Evolutionary conservation across 2,797 vertebrate genomes (phyloP).

Genomic region (Phylloscopus collybita): DNA sequence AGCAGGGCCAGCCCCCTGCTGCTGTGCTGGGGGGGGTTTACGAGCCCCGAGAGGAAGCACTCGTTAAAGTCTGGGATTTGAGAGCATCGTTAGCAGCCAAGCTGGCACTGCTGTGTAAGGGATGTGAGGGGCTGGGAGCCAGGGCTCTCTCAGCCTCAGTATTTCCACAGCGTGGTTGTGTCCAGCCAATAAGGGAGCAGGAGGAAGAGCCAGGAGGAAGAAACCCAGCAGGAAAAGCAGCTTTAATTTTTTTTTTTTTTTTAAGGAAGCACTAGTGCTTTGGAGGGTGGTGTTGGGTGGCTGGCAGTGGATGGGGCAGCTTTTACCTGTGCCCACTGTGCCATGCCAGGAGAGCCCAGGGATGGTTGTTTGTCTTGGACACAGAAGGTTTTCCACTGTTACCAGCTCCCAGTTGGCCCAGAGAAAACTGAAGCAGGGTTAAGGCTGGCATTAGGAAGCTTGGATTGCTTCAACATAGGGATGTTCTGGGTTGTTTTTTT

Average conservation of each 20-base stretch:
- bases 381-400: background rate
- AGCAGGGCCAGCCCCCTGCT: background rate
- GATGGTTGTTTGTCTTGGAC: background rate
- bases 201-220: background rate
- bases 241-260: background rate
- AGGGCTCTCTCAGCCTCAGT: background rate
- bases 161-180: background rate
- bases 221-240: background rate
- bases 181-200: background rate
- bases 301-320: background rate
- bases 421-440: background rate
- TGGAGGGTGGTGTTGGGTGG: background rate
- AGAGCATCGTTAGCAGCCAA: background rate
- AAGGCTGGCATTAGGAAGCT: background rate
- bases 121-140: background rate
- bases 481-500: rapidly evolving
- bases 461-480: rapidly evolving
- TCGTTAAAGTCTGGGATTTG: background rate
- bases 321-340: background rate
- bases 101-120: background rate
- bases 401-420: background rate
- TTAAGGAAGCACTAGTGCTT: background rate
- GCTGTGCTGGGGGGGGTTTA: background rate
- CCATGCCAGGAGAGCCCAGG: background rate
- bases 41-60: background rate